Evolutionary conservation across 2,797 vertebrate genomes (phyloP), one percentile per base, ranked within the genome.

Genomic region (Platalea minor): DNA sequence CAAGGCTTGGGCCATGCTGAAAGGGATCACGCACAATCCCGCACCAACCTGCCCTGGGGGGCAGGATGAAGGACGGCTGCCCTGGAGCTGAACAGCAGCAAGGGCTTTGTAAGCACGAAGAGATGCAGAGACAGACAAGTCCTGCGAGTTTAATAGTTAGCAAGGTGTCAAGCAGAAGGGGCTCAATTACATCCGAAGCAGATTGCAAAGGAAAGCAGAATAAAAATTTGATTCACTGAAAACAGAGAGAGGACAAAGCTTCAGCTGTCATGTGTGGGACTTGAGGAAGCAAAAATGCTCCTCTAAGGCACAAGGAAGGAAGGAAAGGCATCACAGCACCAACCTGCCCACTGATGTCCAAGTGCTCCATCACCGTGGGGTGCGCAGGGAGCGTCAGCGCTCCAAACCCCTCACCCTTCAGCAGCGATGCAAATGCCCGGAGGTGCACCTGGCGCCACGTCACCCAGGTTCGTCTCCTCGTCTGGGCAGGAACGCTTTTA

Each of bases 391-490:
- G 43, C 0, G 8, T 11, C 37, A 45, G 31, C 0, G 0, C 56
- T 33, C 45, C 69, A 50, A 88, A 41, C 12, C 12, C 60, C 68
- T 50, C 5, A 0, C 24, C 64, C 43, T 35, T 2, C 13, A 61
- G 82, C 80, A 48, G 83, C 7, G 1, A n/a, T 1, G 31, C 68
- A 20, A 74, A 37, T 3, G 48, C 19, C 88, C 5, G 2, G 51
- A 35, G 59, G 20, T 16, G 39, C 54, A 26, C 21, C 35, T 3
- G 7, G 33, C 0, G 7, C 77, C 76, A 70, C 10, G 0, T 21
- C 78, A 82, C 33, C 0, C 0, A 56, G 29, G 48, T 7, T 46
- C 2, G 1, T 18, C 75, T 74, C 56, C 26, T 35, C 0, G 0
- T 19, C 91, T 72, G 78, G 81, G 53, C 88, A 88, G 68, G 75